These are phyloP conservation scores for Catharus fuscescens DNA, from an alignment of 2,113 vertebrate genomes.

Conservation along the genomic window DNA sequence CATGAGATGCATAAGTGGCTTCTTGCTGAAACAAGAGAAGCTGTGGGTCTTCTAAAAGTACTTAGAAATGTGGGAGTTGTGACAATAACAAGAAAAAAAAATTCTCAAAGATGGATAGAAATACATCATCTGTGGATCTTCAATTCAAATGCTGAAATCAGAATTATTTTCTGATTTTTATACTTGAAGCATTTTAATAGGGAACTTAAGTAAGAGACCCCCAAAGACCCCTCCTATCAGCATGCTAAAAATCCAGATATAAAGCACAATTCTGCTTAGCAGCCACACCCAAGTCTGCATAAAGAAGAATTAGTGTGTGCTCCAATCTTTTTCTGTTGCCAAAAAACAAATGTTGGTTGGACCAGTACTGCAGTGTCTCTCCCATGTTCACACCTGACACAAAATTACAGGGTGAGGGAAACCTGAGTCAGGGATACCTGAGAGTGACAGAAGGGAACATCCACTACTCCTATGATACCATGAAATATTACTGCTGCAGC, in stretches of 20 bases:
- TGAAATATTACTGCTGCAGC: not conserved
- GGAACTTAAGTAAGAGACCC: not conserved
- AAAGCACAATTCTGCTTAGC: not conserved
- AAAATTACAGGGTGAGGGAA: not conserved
- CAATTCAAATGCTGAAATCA: not conserved
- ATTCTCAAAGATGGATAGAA: not conserved
- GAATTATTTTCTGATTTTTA: not conserved
- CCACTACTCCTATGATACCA: accelerated
- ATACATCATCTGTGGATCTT: not conserved
- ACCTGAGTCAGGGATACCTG: not conserved
- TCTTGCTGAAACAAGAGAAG: not conserved
- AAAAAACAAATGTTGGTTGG: not conserved
- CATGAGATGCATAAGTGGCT: not conserved
- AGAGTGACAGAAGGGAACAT: not conserved
- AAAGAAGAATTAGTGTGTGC: not conserved
- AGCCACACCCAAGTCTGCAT: not conserved
- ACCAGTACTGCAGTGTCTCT: not conserved
- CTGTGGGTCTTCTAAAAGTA: not conserved
- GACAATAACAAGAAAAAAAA: not conserved
- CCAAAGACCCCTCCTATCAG: not conserved
- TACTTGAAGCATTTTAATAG: not conserved
- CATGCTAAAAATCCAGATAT: slow-evolving; percentile 1
- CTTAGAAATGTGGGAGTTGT: not conserved
- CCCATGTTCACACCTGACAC: not conserved
- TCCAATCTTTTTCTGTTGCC: not conserved